Base-by-base conservation (phyloP, 2,113 vertebrate genomes). In the Grantiella picta region DNA sequence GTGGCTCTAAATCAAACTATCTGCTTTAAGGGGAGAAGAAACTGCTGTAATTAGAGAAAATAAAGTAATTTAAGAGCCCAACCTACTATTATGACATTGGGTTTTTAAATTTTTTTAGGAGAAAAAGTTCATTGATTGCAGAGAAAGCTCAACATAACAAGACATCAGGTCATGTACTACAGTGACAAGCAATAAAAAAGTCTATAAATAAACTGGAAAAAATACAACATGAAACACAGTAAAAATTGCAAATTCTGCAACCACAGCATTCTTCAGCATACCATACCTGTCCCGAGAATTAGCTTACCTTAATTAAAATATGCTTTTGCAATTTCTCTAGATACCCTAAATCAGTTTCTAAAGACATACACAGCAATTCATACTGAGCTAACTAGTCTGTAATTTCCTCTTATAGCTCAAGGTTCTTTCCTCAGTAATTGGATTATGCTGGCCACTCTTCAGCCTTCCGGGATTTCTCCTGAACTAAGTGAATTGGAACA, bases 401-500 rank as follows among this genome's bases (percentile, higher is more conserved):
- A 93, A 96, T 93, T 96, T 96, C 73, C 59, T 85, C 22, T 14
- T 76, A 36, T 20, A 66, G 31, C 57, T 95, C 57, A 80, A 52
- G 33, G 38, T 84, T 90, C 54, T 84, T 79, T 86, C 92, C 82
- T 94, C 95, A 95, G 78, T 96, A 96, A 95, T 61, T 92, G 89
- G 89, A 96, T 95, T 97, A 86, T 44, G 20, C 35, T 42, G 28
- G 44, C 81, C 80, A 52, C 54, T 93, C 86, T 94, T 91, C 86
- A 88, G 56, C 79, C 86, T 94, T 90, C 49, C 17, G 73, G 65
- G 5, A 77, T 96, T 96, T 92, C 76, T 97, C n/a, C 54, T 88
- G 87, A 96, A 91, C 69, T 95, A 94, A 94, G 82, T 96, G 78
- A 96, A 92, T 68, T 95, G 78, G 87, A 97, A 92, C 73, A 96